Evolutionary conservation across 2,888 invertebrate species (phyloP), one percentile per base, ranked within the genome.

Genomic region (Embidobia sp.): DNA sequence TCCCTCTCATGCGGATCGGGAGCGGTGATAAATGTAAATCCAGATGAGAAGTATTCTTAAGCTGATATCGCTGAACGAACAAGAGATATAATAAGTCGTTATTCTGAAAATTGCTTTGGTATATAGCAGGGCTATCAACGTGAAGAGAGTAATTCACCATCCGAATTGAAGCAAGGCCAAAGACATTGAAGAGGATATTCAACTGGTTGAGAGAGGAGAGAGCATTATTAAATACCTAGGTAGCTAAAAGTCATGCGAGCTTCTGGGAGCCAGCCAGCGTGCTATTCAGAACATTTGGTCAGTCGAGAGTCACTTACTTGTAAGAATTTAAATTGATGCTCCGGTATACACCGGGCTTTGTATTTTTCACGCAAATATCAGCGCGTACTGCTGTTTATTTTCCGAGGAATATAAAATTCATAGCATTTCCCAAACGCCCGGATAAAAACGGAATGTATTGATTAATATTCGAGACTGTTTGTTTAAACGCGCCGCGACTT

Each of bases 151-250:
- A 70, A 76, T 64, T 70, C 51, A 63, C 44, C 70, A 64, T 69
- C 44, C 70, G 59, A 64, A 76, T 51, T 59, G 76, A 76, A 33
- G 76, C 70, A 76, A 76, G 57, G 70, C 64, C 69, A 76, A 70
- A 76, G 70, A 69, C 64, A 70, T 26, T 76, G 64, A 76, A 69
- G 75, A 69, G 75, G 69, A 70, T 76, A 70, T 76, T 76, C 70
- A 76, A 76, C 76, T 70, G 64, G 76, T 70, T 64, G 64, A 64
- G 70, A 51, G 64, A 59, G 53, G 35, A 55, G 49, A 63, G 57
- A 49, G 70, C 26, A 76, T 70, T 69, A 70, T 70, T 51, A 70
- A 69, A 70, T 70, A 57, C 35, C 69, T 64, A 64, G 69, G 64
- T 70, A 70, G 57, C 64, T 70, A 51, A 53, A 75, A 75, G 75